A percentile compares a stretch with the other conserved stretches of the same genome.
Evolutionary conservation across 2,888 invertebrate species (phyloP).

Genomic region (Lymantria dispar): DNA sequence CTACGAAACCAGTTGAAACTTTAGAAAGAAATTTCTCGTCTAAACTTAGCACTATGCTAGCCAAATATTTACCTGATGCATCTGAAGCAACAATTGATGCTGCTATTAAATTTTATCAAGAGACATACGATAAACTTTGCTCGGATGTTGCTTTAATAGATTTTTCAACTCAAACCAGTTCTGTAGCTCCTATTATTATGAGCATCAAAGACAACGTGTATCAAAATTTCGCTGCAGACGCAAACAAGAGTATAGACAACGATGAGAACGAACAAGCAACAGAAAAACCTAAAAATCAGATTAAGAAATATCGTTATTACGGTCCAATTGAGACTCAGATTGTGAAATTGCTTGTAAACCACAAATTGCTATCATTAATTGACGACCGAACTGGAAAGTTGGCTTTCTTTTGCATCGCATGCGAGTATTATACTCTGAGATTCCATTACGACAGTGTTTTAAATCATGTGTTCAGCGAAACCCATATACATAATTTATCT

Average conservation of each 20-base stretch:
- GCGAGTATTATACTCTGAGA: slow-evolving; percentile 72
- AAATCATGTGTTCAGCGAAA: slow-evolving; percentile 72
- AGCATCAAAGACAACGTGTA: slow-evolving; percentile 77
- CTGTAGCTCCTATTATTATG: slow-evolving; percentile 76
- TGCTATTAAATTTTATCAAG: slow-evolving; percentile 65
- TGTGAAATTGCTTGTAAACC: slow-evolving; percentile 58
- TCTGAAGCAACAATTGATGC: slow-evolving; percentile 68
- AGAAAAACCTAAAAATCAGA: slow-evolving; percentile 66
- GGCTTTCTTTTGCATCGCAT: slow-evolving; percentile 74
- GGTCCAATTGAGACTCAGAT: slow-evolving; percentile 70
- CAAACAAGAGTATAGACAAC: slow-evolving; percentile 69
- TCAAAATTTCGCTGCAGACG: slow-evolving; percentile 68
- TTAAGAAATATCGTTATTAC: slow-evolving; percentile 72
- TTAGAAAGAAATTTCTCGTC: slow-evolving; percentile 57
- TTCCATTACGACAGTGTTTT: slow-evolving; percentile 75
- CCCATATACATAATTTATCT: slow-evolving; percentile 67
- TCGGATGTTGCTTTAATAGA: slow-evolving; percentile 57
- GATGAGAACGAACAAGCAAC: slow-evolving; percentile 62
- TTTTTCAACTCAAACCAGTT: slow-evolving; percentile 62
- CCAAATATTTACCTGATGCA: slow-evolving; percentile 66
- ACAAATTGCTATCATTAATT: slow-evolving; percentile 64
- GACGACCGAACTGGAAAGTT: slow-evolving; percentile 75
- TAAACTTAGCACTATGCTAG: slow-evolving; percentile 58
- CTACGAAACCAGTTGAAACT: slow-evolving; percentile 58
- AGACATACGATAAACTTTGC: slow-evolving; percentile 57